Evolutionary conservation across 2,113 vertebrate species (phyloP), one percentile per base, ranked within the genome.

Genomic region (Zosterops japonicus): DNA sequence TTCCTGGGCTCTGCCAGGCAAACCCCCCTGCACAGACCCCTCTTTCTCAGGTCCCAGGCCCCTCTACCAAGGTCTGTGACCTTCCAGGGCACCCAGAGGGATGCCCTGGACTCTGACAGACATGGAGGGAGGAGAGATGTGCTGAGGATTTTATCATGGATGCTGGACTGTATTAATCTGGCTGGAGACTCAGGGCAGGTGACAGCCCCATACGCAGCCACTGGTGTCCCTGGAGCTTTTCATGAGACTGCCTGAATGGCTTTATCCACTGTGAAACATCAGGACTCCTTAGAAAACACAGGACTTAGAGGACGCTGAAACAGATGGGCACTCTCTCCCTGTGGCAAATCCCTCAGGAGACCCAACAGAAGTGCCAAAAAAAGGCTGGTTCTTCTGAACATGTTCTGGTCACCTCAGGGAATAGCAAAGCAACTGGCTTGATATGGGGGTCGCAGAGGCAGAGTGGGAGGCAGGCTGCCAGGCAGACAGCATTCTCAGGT

Each of bases 361-460:
- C 29, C 18, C 28, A 27, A 24, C 23, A 67, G 44, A 82, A 94
- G 31, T 21, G 17, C 33, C 35, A 39, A 16, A 56, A 91, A 55
- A 74, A 70, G 42, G 4, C 22, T 74, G 13, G 1, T 16, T 75
- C 31, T 83, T 0, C 31, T 2, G 3, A n/a, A 36, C 35, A 16
- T 0, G 0, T 14, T 68, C 19, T 53, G 63, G 75, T 23, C 59
- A 76, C 87, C 41, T 21, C 4, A 1, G 72, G 52, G 64, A 77
- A 56, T 0, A 74, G 42, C 50, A 67, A 21, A 87, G 14, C 46
- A 67, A 44, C 6, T 0, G 0, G 14, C 33, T 77, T 1, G 1
- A 20, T 61, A 5, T 18, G 4, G 2, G 53, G 79, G 68, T 74
- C 3, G 0, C 36, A 9, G 27, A 75, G 36, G 52, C 69, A 83